Base-by-base conservation (phyloP, 2,888 invertebrate species). In the Acronicta aceris region DNA sequence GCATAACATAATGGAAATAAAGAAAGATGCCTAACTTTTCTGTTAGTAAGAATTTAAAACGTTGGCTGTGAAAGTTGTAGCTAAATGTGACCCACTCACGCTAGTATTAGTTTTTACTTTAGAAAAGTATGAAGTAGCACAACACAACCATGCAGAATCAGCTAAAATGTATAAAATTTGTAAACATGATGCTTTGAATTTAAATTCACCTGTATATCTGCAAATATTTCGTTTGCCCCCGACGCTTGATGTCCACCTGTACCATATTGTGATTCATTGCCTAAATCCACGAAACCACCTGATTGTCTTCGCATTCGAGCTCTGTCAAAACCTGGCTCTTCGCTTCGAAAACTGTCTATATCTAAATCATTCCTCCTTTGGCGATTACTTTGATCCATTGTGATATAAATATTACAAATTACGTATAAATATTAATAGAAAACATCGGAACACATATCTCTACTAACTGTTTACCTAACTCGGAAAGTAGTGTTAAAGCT, bases 201-300 rank as follows among this genome's bases (percentile, higher is more conserved):
- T 54, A 41, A 85, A 17, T 21, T 86, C 90, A 98, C 98, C 95
- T 98, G 98, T 92, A 98, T 98, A 85, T 98, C 98, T 27, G 98
- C 97, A 90, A 98, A 98, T 60, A 98, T 96, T 92, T 98, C 98
- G 90, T 98, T 98, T 25, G 97, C 97, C 59, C 98, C 97, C 50
- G 97, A 97, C 25, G 97, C 97, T 89, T 97, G 97, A 88, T 98
- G 98, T 21, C 98, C 98, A 75, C 97, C 97, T 57, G 97, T 96
- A 65, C 96, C 97, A 90, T 96, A 97, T 85, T 96, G 96, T 90
- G 96, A 96, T 89, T 96, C 96, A 90, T 96, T 96, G 54, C 97
- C 97, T 52, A 97, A 94, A 84, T 97, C 97, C 50, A 97, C 96
- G 87, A 97, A 97, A 43, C 97, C 97, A 74, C 96, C 96, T n/a